These are phyloP conservation scores for Hirudinaria manillensis DNA, from an alignment of 2,888 invertebrate species.

Conservation along the genomic window DNA sequence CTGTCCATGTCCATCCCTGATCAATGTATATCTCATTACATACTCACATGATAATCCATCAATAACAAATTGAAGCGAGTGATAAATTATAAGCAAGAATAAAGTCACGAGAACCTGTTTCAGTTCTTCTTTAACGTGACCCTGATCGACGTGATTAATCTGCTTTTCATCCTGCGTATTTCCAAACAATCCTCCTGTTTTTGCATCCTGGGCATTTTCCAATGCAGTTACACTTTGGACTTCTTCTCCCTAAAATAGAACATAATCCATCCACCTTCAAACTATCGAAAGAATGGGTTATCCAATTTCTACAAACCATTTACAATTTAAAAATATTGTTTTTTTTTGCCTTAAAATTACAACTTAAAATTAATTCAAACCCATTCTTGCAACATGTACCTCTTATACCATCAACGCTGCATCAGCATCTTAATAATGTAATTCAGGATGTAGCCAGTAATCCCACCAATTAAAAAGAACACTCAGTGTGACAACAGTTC, in stretches of 20 bases:
- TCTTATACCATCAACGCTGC: too few relatives aligned
- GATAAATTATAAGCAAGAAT: neutral
- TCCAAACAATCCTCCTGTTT: neutral
- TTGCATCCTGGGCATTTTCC: neutral
- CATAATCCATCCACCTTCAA: neutral
- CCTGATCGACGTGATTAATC: neutral
- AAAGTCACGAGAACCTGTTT: slow-evolving; percentile 7
- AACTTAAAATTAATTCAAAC: too few relatives aligned
- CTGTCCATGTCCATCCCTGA: slow-evolving; percentile 26
- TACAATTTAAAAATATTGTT: neutral
- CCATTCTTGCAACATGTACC: too few relatives aligned
- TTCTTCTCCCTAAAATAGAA: neutral
- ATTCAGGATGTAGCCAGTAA: too few relatives aligned
- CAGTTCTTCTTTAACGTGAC: neutral
- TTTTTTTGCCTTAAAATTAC: neutral
- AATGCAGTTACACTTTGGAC: neutral
- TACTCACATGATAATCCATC: neutral
- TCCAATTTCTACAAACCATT: neutral
- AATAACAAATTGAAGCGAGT: neutral
- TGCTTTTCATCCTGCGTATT: too few relatives aligned
- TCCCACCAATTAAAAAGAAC: too few relatives aligned
- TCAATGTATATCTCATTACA: too few relatives aligned
- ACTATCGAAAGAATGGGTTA: neutral
- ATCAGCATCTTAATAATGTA: too few relatives aligned
- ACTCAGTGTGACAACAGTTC: too few relatives aligned